Evolutionary conservation across 2,888 invertebrate species (phyloP).

Genomic region (Chymomyza fuscimana): DNA sequence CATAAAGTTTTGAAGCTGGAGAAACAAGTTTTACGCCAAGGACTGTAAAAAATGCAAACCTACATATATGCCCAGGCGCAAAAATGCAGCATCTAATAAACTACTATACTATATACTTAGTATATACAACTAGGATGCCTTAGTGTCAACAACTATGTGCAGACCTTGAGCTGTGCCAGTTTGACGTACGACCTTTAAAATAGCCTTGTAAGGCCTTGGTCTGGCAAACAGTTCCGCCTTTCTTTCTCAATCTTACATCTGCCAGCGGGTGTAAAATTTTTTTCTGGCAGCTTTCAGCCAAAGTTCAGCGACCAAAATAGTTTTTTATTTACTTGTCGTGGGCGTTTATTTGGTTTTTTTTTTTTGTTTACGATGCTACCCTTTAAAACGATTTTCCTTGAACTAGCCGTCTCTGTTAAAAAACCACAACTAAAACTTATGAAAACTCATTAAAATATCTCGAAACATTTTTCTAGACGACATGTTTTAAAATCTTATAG

Average conservation of each 20-base stretch:
- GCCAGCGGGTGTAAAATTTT: not conserved
- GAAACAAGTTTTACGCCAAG: conserved; percentile 1
- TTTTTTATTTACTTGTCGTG: not conserved
- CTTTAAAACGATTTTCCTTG: not conserved
- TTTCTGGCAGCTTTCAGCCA: not conserved
- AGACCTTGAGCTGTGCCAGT: not conserved
- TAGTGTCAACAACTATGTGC: not conserved
- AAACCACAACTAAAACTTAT: not conserved
- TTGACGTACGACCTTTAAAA: not conserved
- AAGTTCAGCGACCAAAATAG: not conserved
- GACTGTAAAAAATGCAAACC: not conserved
- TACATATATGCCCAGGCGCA: not conserved
- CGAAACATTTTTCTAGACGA: conserved; percentile 24
- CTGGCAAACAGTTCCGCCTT: not conserved
- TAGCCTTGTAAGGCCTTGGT: conserved; percentile 4
- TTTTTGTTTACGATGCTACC: not conserved
- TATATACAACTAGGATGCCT: not conserved
- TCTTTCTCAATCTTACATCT: not conserved
- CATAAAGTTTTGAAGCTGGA: not conserved
- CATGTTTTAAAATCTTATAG: not conserved
- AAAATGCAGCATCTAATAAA: not conserved
- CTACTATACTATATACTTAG: not conserved
- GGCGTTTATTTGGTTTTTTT: not conserved
- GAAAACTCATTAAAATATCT: not conserved
- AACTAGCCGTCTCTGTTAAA: not conserved